Conservation (phyloP, 2,888 invertebrate genomes). For the Stomorhina lunata region DNA sequence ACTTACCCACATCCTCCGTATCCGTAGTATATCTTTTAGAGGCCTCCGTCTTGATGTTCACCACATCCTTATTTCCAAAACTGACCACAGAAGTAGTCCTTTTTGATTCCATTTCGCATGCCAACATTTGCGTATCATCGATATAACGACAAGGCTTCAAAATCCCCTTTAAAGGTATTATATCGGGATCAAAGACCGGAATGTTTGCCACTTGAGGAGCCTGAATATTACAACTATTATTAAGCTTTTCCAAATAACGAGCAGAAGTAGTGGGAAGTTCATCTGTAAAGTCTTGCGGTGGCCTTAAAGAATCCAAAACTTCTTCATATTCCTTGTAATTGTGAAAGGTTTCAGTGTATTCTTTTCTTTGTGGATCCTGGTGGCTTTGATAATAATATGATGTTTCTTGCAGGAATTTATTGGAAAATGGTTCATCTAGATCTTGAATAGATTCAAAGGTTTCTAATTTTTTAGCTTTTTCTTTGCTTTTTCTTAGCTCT, state of each 20-base stretch:
- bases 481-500: not conserved
- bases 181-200: not conserved
- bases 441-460: not conserved
- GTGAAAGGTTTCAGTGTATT: not conserved
- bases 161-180: constrained; percentile 27
- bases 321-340: not conserved
- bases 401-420: not conserved
- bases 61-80: not conserved
- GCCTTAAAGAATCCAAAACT: not conserved
- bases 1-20: constrained; percentile 3
- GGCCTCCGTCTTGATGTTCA: not conserved
- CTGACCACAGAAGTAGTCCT: constrained; percentile 1
- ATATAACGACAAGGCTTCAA: constrained; percentile 4
- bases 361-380: not conserved
- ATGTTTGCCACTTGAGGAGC: too few relatives aligned
- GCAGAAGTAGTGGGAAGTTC: not conserved
- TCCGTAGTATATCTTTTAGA: not conserved
- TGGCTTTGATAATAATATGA: not conserved
- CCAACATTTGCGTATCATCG: not conserved
- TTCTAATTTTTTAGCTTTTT: not conserved
- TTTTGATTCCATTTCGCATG: not conserved
- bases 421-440: not conserved
- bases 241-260: too few relatives aligned
- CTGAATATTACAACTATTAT: too few relatives aligned
- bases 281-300: not conserved